Base-by-base conservation (phyloP, 2,797 vertebrate genomes). In the Philypnodon macrostomus region DNA sequence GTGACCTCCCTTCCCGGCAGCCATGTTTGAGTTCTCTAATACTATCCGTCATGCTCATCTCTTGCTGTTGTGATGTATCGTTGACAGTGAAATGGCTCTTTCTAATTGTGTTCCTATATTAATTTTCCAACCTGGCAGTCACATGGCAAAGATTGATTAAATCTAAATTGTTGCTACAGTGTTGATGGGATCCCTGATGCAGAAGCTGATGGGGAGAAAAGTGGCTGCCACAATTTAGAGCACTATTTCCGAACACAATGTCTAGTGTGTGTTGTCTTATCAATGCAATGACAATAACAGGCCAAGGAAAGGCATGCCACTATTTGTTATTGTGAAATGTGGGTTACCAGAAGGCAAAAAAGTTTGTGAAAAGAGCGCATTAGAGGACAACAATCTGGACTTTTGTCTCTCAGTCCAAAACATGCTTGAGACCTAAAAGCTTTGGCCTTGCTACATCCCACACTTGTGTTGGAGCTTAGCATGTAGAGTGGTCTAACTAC, bases 121-220 rank as follows among this genome's bases (percentile, higher is more conserved):
- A 70, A 88, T 85, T 85, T 80, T 81, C 67, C 80, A 73, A 80
- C 62, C 79, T 77, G 66, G 81, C 79, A 84, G 83, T 81, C 83
- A 68, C 78, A 74, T 77, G 79, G 80, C 76, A 84, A 84, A 85
- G 77, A 78, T 65, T 84, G 84, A 86, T 86, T 83, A 76, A 77
- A 88, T 84, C 80, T 84, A 77, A 88, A 87, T 81, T 85, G 81
- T 74, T 73, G 65, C 76, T 66, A 74, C 75, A 67, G 73, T 71
- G 70, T 72, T 74, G 75, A 83, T 80, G 58, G 73, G 75, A 67
- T 53, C 63, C 65, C 64, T 73, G 79, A 81, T 79, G 73, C 70
- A 67, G 64, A 70, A 66, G 67, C 67, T 63, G 50, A 75, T 60
- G 63, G 67, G 69, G 37, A 31, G 53, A 48, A 51, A 55, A 70